Evolutionary conservation across 2,888 invertebrate species (phyloP).

Genomic region (Scotopteryx bipunctaria): DNA sequence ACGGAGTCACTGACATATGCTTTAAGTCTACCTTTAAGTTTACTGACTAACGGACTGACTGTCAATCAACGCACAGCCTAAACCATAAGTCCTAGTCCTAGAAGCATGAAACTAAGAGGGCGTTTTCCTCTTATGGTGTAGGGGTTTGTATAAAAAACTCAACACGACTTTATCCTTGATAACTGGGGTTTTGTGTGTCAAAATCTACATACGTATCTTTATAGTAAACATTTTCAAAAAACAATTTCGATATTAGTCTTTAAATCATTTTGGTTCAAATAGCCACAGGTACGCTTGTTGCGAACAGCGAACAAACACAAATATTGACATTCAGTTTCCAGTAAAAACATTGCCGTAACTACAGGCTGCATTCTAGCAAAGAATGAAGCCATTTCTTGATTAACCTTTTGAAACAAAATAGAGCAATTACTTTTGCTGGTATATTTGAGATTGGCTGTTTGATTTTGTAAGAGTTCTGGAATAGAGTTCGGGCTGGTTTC

Average conservation of each 20-base stretch:
- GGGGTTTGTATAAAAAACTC: no score
- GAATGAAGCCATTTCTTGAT: constrained; percentile 17
- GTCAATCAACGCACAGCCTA: no score
- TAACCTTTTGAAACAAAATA: constrained; percentile 10
- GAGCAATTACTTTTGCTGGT: not conserved
- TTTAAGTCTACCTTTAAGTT: no score
- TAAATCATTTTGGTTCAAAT: not conserved
- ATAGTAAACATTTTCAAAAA: not conserved
- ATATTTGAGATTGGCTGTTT: constrained; percentile 7
- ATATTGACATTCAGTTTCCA: constrained; percentile 9
- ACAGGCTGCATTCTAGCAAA: constrained; percentile 1
- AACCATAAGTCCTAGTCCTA: no score
- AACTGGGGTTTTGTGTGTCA: no score
- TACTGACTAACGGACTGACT: no score
- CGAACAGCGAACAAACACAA: constrained; percentile 2
- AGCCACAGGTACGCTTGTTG: not conserved
- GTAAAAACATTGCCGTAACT: constrained; percentile 10
- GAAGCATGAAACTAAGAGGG: no score
- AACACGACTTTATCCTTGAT: no score
- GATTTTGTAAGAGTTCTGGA: not conserved
- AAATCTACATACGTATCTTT: no score
- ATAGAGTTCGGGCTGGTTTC: no score
- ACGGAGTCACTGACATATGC: no score
- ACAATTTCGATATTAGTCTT: not conserved
- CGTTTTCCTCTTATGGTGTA: no score